These are phyloP conservation scores for Nothoprocta perdicaria DNA, from an alignment of 2,113 vertebrate genomes.

Conservation along the genomic window DNA sequence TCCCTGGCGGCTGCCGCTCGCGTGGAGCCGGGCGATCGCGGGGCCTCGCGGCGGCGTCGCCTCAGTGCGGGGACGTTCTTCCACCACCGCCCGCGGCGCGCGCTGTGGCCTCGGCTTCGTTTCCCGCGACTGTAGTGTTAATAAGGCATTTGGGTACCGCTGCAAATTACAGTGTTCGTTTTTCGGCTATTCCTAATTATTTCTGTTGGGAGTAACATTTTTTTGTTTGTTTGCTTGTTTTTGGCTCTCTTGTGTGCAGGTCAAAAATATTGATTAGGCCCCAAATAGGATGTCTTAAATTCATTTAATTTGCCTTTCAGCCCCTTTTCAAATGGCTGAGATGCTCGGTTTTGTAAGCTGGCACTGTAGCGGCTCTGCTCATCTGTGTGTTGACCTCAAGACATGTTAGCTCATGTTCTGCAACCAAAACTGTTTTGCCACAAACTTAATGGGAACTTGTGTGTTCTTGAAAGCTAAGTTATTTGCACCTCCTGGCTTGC, in stretches of 20 bases:
- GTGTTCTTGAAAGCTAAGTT: neutral
- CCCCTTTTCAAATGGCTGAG: accelerated
- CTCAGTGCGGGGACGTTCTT: neutral
- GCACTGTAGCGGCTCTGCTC: neutral
- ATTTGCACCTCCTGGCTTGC: neutral
- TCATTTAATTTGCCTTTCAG: too few species aligned
- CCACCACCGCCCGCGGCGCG: accelerated
- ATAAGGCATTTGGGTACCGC: neutral
- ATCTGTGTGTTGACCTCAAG: neutral
- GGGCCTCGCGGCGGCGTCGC: neutral
- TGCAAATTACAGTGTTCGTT: accelerated
- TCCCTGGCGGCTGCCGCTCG: neutral
- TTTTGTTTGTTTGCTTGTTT: too few species aligned
- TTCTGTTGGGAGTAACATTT: neutral
- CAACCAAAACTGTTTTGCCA: accelerated
- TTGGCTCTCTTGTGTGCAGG: neutral
- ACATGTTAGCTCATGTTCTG: accelerated
- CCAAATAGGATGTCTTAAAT: accelerated
- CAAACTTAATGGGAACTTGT: neutral
- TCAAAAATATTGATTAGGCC: neutral
- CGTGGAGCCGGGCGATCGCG: neutral
- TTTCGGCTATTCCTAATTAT: neutral
- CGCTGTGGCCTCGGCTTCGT: neutral
- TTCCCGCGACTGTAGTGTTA: neutral
- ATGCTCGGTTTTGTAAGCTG: neutral